phyloP scores from a whole-genome alignment of 1,140 invertebrate species.

The Drosophila simulans region DNA sequence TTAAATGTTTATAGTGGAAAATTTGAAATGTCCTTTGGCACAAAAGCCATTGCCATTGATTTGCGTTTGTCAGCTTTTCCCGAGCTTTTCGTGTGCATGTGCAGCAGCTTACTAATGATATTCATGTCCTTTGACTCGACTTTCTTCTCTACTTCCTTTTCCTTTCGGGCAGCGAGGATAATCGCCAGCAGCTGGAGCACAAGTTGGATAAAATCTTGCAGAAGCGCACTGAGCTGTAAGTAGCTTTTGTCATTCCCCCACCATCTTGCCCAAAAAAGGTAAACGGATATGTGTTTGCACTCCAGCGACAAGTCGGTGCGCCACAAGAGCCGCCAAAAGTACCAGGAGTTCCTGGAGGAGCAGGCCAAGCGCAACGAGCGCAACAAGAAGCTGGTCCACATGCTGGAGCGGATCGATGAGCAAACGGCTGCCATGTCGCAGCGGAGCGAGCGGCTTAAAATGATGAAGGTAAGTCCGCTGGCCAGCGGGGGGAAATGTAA shows the following conservation, averaged over 20 bases:
- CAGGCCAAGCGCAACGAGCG: conserved; percentile 86
- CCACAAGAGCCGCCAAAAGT: conserved; percentile 86
- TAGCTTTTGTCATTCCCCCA: conserved; percentile 32
- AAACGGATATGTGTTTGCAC: neutral
- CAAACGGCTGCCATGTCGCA: conserved; percentile 86
- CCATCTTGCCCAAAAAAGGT: neutral
- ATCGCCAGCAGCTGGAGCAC: conserved; percentile 80
- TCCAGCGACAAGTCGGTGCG: conserved; percentile 80
- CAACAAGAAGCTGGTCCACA: conserved; percentile 86
- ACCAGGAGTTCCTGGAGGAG: conserved; percentile 87
- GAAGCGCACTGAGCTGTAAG: conserved; percentile 81
- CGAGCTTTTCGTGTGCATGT: conserved; percentile 20
- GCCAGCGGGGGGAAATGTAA: neutral
- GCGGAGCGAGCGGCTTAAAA: conserved; percentile 87
- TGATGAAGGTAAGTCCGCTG: conserved; percentile 85
- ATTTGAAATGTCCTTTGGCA: conserved; percentile 16
- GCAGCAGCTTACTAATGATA: conserved; percentile 6
- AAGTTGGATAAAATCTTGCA: conserved; percentile 80
- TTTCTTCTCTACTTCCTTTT: conserved; percentile 8
- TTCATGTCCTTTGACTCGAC: conserved; percentile 24
- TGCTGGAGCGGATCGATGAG: conserved; percentile 86
- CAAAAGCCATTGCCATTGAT: conserved; percentile 21
- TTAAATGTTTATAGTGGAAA: neutral
- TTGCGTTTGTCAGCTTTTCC: conserved; percentile 20
- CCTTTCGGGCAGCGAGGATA: conserved; percentile 65